Evolutionary conservation across 2,797 vertebrate genomes (phyloP).

Genomic region (Salmo trutta): DNA sequence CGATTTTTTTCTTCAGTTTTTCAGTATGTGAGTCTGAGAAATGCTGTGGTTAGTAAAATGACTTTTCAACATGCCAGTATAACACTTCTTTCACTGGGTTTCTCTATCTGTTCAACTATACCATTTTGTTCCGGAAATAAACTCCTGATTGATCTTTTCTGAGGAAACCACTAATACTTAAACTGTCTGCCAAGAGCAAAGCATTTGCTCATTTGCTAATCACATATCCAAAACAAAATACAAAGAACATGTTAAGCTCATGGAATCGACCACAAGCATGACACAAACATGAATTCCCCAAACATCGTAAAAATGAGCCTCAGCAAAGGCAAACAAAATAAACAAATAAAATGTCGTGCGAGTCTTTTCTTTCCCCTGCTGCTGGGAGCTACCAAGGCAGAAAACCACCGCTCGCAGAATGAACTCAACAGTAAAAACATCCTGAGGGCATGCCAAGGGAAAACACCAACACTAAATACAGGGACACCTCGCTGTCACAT

Average conservation of each 20-base stretch:
- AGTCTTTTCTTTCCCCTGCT: slow-evolving; percentile 32
- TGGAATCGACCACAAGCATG: slow-evolving; percentile 61
- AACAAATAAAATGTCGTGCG: slow-evolving; percentile 69
- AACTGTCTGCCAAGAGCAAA: slow-evolving; percentile 57
- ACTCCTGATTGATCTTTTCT: slow-evolving; percentile 51
- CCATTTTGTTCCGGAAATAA: slow-evolving; percentile 50
- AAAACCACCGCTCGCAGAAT: slow-evolving; percentile 47
- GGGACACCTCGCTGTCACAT: slow-evolving; percentile 49
- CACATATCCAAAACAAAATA: slow-evolving; percentile 65
- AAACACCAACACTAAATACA: slow-evolving; percentile 56
- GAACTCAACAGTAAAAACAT: slow-evolving; percentile 64
- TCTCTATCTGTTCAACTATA: slow-evolving; percentile 48
- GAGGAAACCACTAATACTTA: slow-evolving; percentile 17
- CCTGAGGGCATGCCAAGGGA: slow-evolving; percentile 46
- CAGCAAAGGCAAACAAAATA: slow-evolving; percentile 66
- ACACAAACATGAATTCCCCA: slow-evolving; percentile 64
- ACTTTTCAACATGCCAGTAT: background rate
- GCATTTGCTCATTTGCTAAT: slow-evolving; percentile 69
- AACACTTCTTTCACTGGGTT: slow-evolving; percentile 17
- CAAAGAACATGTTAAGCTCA: slow-evolving; percentile 59
- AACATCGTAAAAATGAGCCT: slow-evolving; percentile 59
- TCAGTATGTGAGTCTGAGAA: background rate
- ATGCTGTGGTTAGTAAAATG: background rate
- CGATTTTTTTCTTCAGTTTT: too few species aligned
- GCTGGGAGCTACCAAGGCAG: slow-evolving; percentile 33